phyloP scores from a whole-genome alignment of 2,888 invertebrate genomes.

The Melanostoma mellinum region DNA sequence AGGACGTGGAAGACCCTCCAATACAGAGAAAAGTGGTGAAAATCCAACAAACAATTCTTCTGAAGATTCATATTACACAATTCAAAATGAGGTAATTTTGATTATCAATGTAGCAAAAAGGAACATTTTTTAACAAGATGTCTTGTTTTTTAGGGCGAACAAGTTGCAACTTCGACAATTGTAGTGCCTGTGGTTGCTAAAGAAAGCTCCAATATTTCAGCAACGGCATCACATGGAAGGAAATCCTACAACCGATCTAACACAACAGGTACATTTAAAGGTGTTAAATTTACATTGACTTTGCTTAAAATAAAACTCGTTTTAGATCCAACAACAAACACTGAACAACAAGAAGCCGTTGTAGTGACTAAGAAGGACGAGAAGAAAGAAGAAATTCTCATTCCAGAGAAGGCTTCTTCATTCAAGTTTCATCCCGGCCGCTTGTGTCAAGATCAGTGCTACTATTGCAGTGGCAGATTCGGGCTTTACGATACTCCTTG shows the following conservation, averaged over 20 bases:
- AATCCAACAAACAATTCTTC: conserved; percentile 74
- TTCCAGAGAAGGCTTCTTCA: conserved; percentile 93
- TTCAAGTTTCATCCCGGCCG: conserved; percentile 93
- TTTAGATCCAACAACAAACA: conserved; percentile 47
- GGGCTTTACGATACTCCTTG: conserved; percentile 93
- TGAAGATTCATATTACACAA: conserved; percentile 86
- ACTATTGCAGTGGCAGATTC: conserved; percentile 93
- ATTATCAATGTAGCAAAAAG: neutral
- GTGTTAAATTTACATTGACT: neutral
- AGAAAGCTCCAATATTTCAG: conserved; percentile 10
- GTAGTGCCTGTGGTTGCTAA: neutral
- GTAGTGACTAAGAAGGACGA: conserved; percentile 79
- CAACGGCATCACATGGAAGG: conserved; percentile 84
- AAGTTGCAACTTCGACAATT: conserved; percentile 76
- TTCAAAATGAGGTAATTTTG: conserved; percentile 86
- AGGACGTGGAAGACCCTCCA: conserved; percentile 84
- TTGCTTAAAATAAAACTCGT: conserved; percentile 13
- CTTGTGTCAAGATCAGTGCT: conserved; percentile 92
- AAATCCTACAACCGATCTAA: conserved; percentile 90
- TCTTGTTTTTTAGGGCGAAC: conserved; percentile 83
- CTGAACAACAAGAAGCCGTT: conserved; percentile 48
- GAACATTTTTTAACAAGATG: conserved; percentile 23
- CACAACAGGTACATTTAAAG: conserved; percentile 80
- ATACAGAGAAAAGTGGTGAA: conserved; percentile 79
- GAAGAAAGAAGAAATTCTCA: conserved; percentile 84